A percentile compares a stretch with the other conserved stretches of the same genome.
phyloP scores from a whole-genome alignment of 2,888 invertebrate species.

The Mylabris sibirica region DNA sequence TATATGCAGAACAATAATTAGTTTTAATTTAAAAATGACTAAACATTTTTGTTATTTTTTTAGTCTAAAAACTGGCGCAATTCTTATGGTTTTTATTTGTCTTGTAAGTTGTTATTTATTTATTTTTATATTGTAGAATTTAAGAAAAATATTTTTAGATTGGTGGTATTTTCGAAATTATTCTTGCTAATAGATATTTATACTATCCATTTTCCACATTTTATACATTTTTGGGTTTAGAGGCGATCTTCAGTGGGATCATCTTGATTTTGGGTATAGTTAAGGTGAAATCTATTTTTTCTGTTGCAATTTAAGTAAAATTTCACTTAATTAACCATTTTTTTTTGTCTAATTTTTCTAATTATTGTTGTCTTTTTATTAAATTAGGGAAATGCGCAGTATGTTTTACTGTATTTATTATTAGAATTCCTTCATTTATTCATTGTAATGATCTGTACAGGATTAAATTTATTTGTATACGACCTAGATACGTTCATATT shows the following conservation, averaged over 20 bases:
- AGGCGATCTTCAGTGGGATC: slow-evolving; percentile 31
- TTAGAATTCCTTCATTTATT: slow-evolving; percentile 46
- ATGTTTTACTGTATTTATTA: slow-evolving; percentile 48
- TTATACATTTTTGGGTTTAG: slow-evolving; percentile 37
- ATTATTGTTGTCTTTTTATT: slow-evolving; percentile 35
- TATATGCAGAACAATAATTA: not conserved
- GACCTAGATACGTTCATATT: slow-evolving; percentile 36
- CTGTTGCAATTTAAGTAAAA: not conserved
- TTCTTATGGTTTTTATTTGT: slow-evolving; percentile 46
- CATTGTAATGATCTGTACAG: slow-evolving; percentile 47
- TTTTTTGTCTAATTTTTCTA: slow-evolving; percentile 4
- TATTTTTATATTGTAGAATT: not conserved
- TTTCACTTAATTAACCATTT: slow-evolving; percentile 9
- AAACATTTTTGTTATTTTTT: slow-evolving; percentile 43
- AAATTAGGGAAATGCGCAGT: slow-evolving; percentile 47
- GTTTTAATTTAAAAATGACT: slow-evolving; percentile 25
- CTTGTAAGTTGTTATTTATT: slow-evolving; percentile 40
- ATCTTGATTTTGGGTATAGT: slow-evolving; percentile 35
- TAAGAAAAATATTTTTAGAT: slow-evolving; percentile 29
- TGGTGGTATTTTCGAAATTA: slow-evolving; percentile 28
- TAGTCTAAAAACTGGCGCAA: slow-evolving; percentile 44
- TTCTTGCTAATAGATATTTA: slow-evolving; percentile 29
- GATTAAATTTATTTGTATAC: slow-evolving; percentile 44
- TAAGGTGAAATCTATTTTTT: slow-evolving; percentile 27
- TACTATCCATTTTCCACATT: slow-evolving; percentile 31